Percentiles rank a stretch among this genome's conserved stretches.
These are phyloP conservation scores for Dasypolia templi DNA, from an alignment of 2,888 invertebrate species.

Conservation along the genomic window DNA sequence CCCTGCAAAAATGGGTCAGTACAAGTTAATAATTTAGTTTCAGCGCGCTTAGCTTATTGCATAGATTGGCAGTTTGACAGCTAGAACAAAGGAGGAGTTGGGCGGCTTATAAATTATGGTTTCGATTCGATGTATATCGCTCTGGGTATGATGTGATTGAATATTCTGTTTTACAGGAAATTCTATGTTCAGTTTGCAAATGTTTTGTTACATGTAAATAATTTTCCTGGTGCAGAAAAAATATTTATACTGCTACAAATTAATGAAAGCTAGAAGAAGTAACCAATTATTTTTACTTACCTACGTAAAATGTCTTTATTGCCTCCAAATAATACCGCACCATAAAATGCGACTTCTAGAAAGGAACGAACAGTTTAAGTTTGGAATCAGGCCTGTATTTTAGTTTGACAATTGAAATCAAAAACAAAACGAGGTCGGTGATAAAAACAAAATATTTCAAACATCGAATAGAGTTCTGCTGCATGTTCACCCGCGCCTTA, in stretches of 20 bases:
- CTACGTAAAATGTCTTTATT: background rate
- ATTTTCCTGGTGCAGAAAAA: background rate
- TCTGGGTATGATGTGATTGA: conserved; percentile 49
- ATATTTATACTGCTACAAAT: background rate
- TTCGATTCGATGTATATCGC: conserved; percentile 57
- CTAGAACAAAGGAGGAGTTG: conserved; percentile 77
- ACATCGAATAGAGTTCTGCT: background rate
- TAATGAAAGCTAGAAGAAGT: background rate
- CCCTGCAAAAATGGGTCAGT: conserved; percentile 89
- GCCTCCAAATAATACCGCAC: background rate
- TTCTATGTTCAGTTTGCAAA: background rate
- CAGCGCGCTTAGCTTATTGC: conserved; percentile 74
- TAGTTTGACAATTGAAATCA: fast-evolving
- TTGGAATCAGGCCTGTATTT: background rate
- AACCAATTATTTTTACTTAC: background rate
- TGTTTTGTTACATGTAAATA: conserved; percentile 10
- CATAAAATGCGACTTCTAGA: background rate
- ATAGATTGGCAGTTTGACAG: conserved; percentile 78
- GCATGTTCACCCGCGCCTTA: fast-evolving
- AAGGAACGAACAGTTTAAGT: background rate
- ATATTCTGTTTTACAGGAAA: conserved; percentile 45
- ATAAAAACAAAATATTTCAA: background rate
- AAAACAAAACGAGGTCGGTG: background rate
- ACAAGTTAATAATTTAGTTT: conserved; percentile 81
- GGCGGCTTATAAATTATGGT: conserved; percentile 60